These are phyloP conservation scores for Drosophila serrata DNA, from an alignment of 1,140 invertebrate species.

Conservation along the genomic window DNA sequence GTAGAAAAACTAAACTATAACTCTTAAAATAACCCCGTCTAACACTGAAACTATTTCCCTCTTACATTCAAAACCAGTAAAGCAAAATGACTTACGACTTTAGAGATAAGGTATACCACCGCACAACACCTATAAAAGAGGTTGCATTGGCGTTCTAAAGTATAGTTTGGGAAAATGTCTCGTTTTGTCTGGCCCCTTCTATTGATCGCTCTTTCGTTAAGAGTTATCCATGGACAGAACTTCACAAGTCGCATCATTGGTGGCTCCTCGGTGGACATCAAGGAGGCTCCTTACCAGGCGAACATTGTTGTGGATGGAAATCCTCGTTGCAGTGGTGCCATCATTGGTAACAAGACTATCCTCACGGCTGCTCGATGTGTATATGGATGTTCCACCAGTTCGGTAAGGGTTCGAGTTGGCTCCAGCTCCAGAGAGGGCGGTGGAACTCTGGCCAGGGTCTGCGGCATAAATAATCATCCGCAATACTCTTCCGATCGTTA, in stretches of 20 bases:
- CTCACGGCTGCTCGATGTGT: slow-evolving; percentile 30
- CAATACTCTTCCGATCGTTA: slow-evolving; percentile 2
- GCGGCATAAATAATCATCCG: not conserved
- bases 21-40: not conserved
- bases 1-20: too few relatives aligned
- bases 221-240: not conserved
- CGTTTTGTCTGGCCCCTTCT: not conserved
- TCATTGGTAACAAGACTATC: not conserved
- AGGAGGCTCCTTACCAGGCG: slow-evolving; percentile 17
- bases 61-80: not conserved
- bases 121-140: slow-evolving; percentile 3
- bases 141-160: not conserved
- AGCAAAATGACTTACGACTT: slow-evolving; percentile 4
- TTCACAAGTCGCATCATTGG: slow-evolving; percentile 6
- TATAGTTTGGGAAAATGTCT: slow-evolving; percentile 14
- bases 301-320: slow-evolving; percentile 14
- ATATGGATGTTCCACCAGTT: not conserved
- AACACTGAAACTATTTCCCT: not conserved
- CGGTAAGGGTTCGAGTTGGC: slow-evolving; percentile 20
- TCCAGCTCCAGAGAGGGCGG: slow-evolving; percentile 1
- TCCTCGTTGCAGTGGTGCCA: slow-evolving; percentile 25
- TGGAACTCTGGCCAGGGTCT: not conserved
- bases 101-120: slow-evolving; percentile 3
- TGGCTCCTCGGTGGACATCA: slow-evolving; percentile 9
- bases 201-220: not conserved